phyloP scores from a whole-genome alignment of 1,140 invertebrate genomes.

The Drosophila lacertosa region DNA sequence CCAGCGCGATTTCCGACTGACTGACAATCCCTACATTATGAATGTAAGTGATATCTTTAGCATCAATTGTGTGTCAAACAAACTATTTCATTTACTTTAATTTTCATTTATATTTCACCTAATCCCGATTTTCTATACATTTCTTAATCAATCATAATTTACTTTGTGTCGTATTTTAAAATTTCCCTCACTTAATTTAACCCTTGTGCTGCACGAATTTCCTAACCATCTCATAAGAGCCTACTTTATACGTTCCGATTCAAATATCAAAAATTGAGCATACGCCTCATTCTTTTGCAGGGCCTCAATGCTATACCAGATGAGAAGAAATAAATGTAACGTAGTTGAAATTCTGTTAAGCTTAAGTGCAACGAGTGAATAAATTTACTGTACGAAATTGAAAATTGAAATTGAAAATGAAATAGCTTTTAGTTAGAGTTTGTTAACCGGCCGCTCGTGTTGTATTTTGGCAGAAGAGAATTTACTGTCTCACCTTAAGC shows the following conservation, averaged over 20 bases:
- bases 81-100: background rate
- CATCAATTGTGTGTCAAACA: background rate
- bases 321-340: slow-evolving; percentile 71
- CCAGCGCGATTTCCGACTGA: slow-evolving; percentile 85
- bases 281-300: slow-evolving; percentile 78
- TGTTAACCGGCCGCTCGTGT: background rate
- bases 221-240: background rate
- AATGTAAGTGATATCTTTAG: slow-evolving; percentile 83
- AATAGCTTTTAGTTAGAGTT: background rate
- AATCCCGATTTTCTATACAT: background rate
- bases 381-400: slow-evolving; percentile 57
- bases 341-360: slow-evolving; percentile 65
- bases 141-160: background rate
- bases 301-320: slow-evolving; percentile 85
- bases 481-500: background rate
- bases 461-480: background rate
- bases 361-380: slow-evolving; percentile 77
- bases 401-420: slow-evolving; percentile 11
- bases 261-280: slow-evolving; percentile 26
- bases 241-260: slow-evolving; percentile 1
- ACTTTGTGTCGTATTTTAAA: background rate
- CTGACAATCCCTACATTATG: slow-evolving; percentile 85
- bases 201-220: slow-evolving; percentile 1
- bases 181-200: slow-evolving; percentile 10
- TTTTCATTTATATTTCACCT: background rate